Percentiles rank a stretch among this genome's conserved stretches.
Evolutionary conservation across 1,140 invertebrate genomes (phyloP).

Genomic region (Conus betulinus): DNA sequence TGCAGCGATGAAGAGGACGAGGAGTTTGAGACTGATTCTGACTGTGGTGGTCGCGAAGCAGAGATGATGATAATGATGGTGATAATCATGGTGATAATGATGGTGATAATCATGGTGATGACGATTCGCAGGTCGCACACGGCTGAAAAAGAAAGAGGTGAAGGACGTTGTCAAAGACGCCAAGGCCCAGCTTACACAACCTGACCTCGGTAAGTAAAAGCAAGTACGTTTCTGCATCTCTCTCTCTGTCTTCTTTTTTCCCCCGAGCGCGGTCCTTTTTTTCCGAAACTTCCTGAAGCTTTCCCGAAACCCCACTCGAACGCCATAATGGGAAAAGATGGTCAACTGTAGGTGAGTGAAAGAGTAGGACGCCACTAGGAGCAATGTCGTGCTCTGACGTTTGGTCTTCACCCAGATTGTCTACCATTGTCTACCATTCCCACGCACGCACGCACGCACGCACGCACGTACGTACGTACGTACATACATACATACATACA

Average conservation of each 20-base stretch:
- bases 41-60: too few relatives aligned
- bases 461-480: not conserved
- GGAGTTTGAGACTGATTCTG: too few relatives aligned
- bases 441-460: not conserved
- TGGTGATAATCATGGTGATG: not conserved
- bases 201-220: slow-evolving; percentile 33
- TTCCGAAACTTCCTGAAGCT: not conserved
- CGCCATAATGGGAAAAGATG: too few relatives aligned
- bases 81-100: not conserved
- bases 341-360: too few relatives aligned
- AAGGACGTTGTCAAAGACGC: slow-evolving; percentile 57
- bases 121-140: slow-evolving; percentile 43
- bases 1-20: too few relatives aligned
- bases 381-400: not conserved
- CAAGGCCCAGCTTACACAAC: slow-evolving; percentile 38
- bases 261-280: not conserved
- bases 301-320: too few relatives aligned
- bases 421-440: not conserved
- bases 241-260: not conserved
- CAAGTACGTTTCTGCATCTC: not conserved
- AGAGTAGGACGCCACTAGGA: too few relatives aligned
- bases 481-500: slow-evolving; percentile 16
- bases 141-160: slow-evolving; percentile 49
- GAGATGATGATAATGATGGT: not conserved
- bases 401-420: not conserved